Evolutionary conservation across 2,113 vertebrate species (phyloP), one percentile per base, ranked within the genome.

Genomic region (Hyperopisus bebe): DNA sequence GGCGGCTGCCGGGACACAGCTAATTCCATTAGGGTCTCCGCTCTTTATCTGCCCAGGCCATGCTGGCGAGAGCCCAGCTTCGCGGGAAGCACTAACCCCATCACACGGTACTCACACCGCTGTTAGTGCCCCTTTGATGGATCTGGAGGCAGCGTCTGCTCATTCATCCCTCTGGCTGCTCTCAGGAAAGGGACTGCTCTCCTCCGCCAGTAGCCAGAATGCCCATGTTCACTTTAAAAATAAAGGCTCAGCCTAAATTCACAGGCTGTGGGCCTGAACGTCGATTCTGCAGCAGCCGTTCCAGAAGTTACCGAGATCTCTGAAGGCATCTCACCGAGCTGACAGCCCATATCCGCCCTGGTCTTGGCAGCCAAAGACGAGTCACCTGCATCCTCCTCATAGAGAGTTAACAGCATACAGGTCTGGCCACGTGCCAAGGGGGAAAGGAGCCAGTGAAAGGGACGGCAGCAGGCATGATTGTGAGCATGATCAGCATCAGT

Each of bases 41-140:
- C 50, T 86, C 66, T 88, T 90, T 89, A 90, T 90, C 89, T 89
- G 70, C 46, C 58, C 31, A 44, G 44, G 82, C 62, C 88, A 53
- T 17, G 10, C 88, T 5, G 66, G 42, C 46, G 11, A 88, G 46
- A 77, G 66, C 88, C 58, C 53, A 27, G 27, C 31, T 66, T 87
- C 66, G 50, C 1, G 19, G 47, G 46, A 48, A 88, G 91, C 91
- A 90, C 90, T 91, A 87, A 91, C 88, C 91, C 91, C 53, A 53
- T 93, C 91, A 92, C 91, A 77, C 24, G 24, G 66, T 27, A 27
- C 27, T 77, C 44, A 74, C 10, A 62, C 91, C 44, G 39, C 91
- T 87, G 51, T 92, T 90, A 87, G 91, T 11, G 9, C 35, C 27
- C n/a, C 13, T 19, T 77, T 58, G 31, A 42, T 87, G 39, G 9